These are phyloP conservation scores for Globicephala melas DNA, from an alignment of 2,113 vertebrate species.

Conservation along the genomic window DNA sequence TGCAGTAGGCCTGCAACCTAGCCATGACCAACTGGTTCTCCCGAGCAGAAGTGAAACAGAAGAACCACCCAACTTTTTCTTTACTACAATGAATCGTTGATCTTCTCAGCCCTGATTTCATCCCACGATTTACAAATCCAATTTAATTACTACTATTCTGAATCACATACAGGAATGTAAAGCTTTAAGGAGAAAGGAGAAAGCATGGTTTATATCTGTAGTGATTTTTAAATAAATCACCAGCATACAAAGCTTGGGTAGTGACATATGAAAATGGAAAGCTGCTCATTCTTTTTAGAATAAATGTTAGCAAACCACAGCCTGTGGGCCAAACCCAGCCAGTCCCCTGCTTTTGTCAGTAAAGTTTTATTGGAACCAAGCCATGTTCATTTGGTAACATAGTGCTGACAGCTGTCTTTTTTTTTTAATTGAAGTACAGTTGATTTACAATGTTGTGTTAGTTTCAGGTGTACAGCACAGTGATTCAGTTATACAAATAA, in stretches of 20 bases:
- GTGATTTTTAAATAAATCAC: not conserved
- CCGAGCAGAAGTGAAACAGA: not conserved
- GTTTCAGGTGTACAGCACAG: not conserved
- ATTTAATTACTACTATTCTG: not conserved
- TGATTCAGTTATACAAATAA: not conserved
- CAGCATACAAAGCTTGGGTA: not conserved
- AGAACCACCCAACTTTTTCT: not conserved
- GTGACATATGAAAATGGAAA: not conserved
- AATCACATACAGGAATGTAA: not conserved
- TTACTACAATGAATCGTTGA: not conserved
- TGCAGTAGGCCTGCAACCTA: too few relatives aligned
- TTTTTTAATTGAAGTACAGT: not conserved
- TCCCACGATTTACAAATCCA: not conserved
- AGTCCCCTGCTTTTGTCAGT: not conserved
- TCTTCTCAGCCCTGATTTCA: not conserved
- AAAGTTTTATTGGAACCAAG: not conserved
- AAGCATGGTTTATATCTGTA: not conserved
- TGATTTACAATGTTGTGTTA: not conserved
- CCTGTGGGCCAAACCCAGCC: not conserved
- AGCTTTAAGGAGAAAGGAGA: not conserved
- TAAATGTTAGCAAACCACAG: not conserved
- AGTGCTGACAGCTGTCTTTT: not conserved
- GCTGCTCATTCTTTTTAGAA: not conserved
- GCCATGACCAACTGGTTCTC: not conserved
- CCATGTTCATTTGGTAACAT: not conserved